Evolutionary conservation across 2,797 vertebrate species (phyloP).

Genomic region (Heliangelus exortis): DNA sequence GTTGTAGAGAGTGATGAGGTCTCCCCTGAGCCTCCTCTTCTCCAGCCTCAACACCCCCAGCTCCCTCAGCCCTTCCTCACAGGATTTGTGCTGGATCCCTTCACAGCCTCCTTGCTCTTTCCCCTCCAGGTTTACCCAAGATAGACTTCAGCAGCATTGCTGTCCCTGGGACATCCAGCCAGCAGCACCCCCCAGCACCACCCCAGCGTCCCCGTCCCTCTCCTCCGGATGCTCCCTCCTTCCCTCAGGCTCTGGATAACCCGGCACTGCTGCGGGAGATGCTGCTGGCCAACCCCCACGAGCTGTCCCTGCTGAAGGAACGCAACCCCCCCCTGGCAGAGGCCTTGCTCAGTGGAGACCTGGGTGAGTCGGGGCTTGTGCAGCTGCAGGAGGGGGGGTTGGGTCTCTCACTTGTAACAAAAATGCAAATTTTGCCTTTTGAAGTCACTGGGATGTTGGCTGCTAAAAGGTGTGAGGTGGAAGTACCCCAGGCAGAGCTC

Average conservation of each 20-base stretch:
- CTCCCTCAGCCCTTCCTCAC: no score
- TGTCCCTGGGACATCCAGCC: slow-evolving; percentile 88
- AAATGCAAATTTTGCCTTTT: not conserved
- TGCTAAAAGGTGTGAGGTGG: not conserved
- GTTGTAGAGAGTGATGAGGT: no score
- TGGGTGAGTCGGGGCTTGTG: slow-evolving; percentile 80
- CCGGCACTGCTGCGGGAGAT: slow-evolving; percentile 95
- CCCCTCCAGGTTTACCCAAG: slow-evolving; percentile 86
- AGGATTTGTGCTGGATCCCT: no score
- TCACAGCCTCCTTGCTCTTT: not conserved
- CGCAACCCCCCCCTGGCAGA: slow-evolving; percentile 95
- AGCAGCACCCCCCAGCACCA: slow-evolving; percentile 14
- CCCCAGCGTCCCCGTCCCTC: slow-evolving; percentile 61
- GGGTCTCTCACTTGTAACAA: not conserved
- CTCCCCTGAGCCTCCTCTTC: no score
- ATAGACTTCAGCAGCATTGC: slow-evolving; percentile 98
- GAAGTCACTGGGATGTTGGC: not conserved
- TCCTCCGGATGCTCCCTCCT: slow-evolving; percentile 76
- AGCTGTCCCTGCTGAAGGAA: slow-evolving; percentile 96
- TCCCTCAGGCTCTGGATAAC: slow-evolving; percentile 93
- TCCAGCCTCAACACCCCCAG: no score
- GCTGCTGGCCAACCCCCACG: slow-evolving; percentile 94
- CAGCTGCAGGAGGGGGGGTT: not conserved
- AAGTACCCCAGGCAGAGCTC: not conserved
- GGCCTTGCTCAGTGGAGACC: slow-evolving; percentile 94